Conservation (phyloP, 2,797 vertebrate species). For the Malacoraja senta region DNA sequence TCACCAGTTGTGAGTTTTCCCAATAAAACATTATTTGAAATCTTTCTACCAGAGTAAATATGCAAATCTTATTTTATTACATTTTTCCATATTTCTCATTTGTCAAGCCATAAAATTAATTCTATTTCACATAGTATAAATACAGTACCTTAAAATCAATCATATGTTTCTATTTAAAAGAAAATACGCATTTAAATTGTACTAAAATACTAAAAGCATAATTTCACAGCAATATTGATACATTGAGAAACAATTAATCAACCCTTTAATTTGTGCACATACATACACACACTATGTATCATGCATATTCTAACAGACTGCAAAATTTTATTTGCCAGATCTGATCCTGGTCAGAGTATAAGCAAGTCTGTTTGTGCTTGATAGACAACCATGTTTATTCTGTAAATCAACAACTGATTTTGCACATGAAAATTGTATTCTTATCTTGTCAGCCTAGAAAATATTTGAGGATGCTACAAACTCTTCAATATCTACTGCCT, state of each 20-base stretch:
- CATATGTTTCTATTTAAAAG: neutral
- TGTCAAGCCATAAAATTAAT: neutral
- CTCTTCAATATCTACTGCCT: neutral
- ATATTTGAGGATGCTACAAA: neutral
- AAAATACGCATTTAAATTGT: neutral
- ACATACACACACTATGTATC: neutral
- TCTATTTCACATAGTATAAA: neutral
- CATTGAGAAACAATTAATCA: neutral
- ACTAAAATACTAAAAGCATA: neutral
- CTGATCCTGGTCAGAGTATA: neutral
- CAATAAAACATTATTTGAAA: neutral
- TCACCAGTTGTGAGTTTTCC: neutral
- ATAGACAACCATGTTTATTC: neutral
- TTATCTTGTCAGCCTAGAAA: neutral
- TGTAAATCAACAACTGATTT: neutral
- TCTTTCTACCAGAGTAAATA: neutral
- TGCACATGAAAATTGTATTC: neutral
- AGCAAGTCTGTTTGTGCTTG: neutral
- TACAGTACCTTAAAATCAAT: neutral
- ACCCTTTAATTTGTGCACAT: neutral
- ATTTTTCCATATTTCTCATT: neutral
- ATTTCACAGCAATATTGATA: neutral
- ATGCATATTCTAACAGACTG: neutral
- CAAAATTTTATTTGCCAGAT: neutral
- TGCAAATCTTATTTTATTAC: neutral